These are phyloP conservation scores for Actinernus sp. DNA, from an alignment of 92 coral and sea anemone genomes.

Conservation along the genomic window DNA sequence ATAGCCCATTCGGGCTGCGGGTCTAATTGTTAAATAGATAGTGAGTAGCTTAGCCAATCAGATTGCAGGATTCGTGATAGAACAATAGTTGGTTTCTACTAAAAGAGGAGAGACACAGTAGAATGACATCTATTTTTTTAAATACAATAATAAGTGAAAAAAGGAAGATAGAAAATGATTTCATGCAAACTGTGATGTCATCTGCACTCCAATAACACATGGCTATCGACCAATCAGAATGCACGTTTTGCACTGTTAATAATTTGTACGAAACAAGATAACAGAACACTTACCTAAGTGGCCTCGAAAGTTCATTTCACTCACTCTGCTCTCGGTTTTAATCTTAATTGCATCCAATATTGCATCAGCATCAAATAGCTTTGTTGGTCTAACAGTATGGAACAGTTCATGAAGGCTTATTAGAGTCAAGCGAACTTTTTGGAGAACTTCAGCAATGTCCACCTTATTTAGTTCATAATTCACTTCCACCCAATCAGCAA, in stretches of 20 bases:
- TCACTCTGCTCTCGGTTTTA: slow-evolving; percentile 95
- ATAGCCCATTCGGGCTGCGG: too few species aligned
- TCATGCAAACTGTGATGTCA: too few species aligned
- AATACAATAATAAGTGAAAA: too few species aligned
- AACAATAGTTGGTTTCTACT: too few species aligned
- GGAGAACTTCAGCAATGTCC: slow-evolving; percentile 61
- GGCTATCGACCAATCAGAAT: slow-evolving; percentile 1
- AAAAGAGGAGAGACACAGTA: too few species aligned
- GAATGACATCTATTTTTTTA: too few species aligned
- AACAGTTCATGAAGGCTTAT: slow-evolving; percentile 92
- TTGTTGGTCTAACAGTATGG: slow-evolving; percentile 94
- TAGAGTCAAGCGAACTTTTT: slow-evolving; percentile 83
- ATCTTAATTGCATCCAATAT: slow-evolving; percentile 91
- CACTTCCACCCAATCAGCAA: slow-evolving; percentile 84
- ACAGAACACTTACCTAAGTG: slow-evolving; percentile 84
- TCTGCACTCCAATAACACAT: too few species aligned
- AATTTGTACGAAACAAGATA: neutral
- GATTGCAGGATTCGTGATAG: too few species aligned
- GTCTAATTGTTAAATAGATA: too few species aligned
- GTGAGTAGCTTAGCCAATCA: too few species aligned
- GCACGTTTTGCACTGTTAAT: neutral
- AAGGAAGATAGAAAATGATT: too few species aligned
- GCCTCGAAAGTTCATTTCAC: slow-evolving; percentile 97
- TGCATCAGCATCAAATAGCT: slow-evolving; percentile 88
- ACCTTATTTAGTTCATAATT: slow-evolving; percentile 58